These are phyloP conservation scores for Drosophila neocordata DNA, from an alignment of 1,140 invertebrate species.

Conservation along the genomic window DNA sequence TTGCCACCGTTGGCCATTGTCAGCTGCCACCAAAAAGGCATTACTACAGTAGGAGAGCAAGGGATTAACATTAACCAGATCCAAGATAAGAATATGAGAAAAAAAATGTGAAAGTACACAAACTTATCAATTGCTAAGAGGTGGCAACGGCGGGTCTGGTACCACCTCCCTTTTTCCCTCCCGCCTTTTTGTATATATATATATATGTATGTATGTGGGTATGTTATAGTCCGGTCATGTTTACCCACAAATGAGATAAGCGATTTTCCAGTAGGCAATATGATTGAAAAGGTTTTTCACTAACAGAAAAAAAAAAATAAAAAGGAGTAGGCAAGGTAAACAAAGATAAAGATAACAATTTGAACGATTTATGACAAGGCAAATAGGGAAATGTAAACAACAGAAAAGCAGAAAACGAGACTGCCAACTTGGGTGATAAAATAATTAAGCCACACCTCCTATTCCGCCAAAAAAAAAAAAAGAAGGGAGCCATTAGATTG, in stretches of 20 bases:
- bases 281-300: conserved; percentile 70
- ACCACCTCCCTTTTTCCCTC: background rate
- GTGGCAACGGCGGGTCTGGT: background rate
- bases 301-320: conserved; percentile 42
- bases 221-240: background rate
- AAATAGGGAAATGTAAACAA: conserved; percentile 49
- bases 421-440: conserved; percentile 56
- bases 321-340: conserved; percentile 51
- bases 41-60: conserved; percentile 1
- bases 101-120: conserved; percentile 7
- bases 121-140: conserved; percentile 7
- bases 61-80: conserved; percentile 9
- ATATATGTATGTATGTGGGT: too few relatives aligned
- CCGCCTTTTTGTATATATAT: background rate
- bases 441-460: conserved; percentile 51
- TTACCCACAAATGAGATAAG: conserved; percentile 50
- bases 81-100: background rate
- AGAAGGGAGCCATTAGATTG: conserved; percentile 42
- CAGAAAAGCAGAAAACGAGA: conserved; percentile 13
- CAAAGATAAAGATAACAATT: conserved; percentile 66
- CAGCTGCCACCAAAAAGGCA: conserved; percentile 1
- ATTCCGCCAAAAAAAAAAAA: conserved; percentile 15
- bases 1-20: conserved; percentile 5
- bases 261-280: conserved; percentile 54
- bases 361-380: conserved; percentile 68